Percentiles rank a stretch among this genome's conserved stretches.
Conservation (phyloP, 2,113 vertebrate species). For the Vulpes lagopus region DNA sequence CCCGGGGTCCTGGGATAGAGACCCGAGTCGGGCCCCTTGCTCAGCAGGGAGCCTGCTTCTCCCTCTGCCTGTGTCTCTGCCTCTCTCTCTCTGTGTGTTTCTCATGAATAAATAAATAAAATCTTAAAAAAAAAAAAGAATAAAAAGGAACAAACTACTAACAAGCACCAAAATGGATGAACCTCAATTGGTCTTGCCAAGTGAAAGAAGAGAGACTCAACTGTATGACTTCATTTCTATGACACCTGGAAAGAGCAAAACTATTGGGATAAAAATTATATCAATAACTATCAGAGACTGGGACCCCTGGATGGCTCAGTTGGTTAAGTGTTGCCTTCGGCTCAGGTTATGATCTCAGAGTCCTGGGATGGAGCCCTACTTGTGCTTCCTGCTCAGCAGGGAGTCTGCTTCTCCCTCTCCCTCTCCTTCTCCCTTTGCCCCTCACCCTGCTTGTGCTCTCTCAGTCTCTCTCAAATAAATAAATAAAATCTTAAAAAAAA, state of each 20-base stretch:
- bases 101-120: too few species aligned
- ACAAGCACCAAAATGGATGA: background rate
- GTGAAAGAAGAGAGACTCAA: background rate
- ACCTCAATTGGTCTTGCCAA: background rate
- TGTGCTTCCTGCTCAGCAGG: background rate
- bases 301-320: background rate
- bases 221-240: background rate
- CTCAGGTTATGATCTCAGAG: background rate
- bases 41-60: too few species aligned
- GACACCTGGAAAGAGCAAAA: background rate
- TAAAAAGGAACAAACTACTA: background rate
- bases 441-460: background rate
- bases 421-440: background rate
- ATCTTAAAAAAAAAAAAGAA: background rate
- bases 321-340: background rate
- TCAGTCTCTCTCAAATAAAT: background rate
- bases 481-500: background rate
- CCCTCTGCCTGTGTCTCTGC: too few species aligned
- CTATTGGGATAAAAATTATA: background rate
- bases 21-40: too few species aligned
- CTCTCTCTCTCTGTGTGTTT: too few species aligned
- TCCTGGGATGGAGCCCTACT: background rate
- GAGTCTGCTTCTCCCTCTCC: background rate
- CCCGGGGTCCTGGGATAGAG: too few species aligned
- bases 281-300: background rate